Evolutionary conservation across 35 echinoderm and acorn worm species (phyloP).

Genomic region (Lytechinus pictus): DNA sequence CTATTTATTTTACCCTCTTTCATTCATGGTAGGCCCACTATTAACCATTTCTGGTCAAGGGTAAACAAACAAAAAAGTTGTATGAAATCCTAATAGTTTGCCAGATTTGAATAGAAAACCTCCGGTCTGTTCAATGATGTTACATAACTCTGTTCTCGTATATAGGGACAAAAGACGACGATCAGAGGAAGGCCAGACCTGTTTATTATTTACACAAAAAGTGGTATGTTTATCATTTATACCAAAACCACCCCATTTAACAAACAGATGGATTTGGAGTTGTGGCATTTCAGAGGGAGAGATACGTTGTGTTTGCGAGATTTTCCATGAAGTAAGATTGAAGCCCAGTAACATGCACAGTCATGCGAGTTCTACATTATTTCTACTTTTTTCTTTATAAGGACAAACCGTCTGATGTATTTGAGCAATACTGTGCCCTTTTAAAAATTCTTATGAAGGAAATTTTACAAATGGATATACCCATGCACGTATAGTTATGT

Average conservation of each 20-base stretch:
- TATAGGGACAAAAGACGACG: not conserved
- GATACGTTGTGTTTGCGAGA: too few species aligned
- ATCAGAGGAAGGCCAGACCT: not conserved
- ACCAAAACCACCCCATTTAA: not conserved
- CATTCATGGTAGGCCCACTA: not conserved
- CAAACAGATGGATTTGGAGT: not conserved
- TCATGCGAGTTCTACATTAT: too few species aligned
- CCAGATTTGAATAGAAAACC: not conserved
- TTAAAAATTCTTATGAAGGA: too few species aligned
- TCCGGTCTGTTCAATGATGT: not conserved
- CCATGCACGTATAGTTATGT: too few species aligned
- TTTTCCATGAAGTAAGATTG: too few species aligned
- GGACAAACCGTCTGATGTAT: too few species aligned
- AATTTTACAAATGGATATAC: too few species aligned
- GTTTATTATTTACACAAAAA: too few species aligned
- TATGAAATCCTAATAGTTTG: not conserved
- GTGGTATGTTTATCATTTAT: not conserved
- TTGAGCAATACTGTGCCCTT: too few species aligned
- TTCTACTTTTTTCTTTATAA: too few species aligned
- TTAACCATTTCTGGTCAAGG: not conserved
- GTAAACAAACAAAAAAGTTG: not conserved
- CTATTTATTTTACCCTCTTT: not conserved
- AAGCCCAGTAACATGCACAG: too few species aligned
- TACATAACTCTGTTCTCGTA: not conserved
- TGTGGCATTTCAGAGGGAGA: too few species aligned